These are phyloP conservation scores for Danaus melanippus DNA, from an alignment of 1,140 invertebrate genomes.

Conservation along the genomic window DNA sequence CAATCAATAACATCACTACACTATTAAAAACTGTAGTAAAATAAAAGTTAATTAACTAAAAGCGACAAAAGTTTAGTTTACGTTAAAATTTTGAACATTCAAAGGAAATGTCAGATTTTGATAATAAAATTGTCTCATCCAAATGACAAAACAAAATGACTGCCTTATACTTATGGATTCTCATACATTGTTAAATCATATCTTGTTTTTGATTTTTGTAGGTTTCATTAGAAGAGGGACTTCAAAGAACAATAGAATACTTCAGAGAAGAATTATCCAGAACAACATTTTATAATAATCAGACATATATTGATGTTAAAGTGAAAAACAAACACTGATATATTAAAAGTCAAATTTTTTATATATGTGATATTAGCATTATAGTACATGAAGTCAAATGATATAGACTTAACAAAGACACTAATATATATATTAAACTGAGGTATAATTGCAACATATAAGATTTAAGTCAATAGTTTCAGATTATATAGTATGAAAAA, in stretches of 20 bases:
- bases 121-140: no score
- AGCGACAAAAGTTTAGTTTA: no score
- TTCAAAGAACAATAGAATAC: slow-evolving; percentile 92
- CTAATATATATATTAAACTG: not conserved
- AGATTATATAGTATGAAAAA: slow-evolving; percentile 3
- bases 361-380: slow-evolving; percentile 59
- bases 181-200: not conserved
- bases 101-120: no score
- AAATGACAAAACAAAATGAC: no score
- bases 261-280: slow-evolving; percentile 89
- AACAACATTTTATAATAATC: slow-evolving; percentile 69
- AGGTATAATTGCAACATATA: not conserved
- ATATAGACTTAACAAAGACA: not conserved
- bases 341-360: slow-evolving; percentile 26
- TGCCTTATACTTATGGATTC: not conserved
- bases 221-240: slow-evolving; percentile 85
- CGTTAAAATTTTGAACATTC: no score
- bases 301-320: slow-evolving; percentile 62
- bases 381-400: slow-evolving; percentile 13
- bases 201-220: slow-evolving; percentile 47
- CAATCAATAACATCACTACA: no score
- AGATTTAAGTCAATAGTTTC: slow-evolving; percentile 1
- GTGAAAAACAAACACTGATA: slow-evolving; percentile 38
- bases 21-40: no score
- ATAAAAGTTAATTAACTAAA: no score